Evolutionary conservation across 2,113 vertebrate genomes (phyloP).

Genomic region (Xenopus tropicalis): UCB_Xtro_10.0 CM004443.2:146414501-146415000

Average conservation of each 20-base stretch:
- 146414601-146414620: conserved; percentile 94
- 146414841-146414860: too few species aligned
- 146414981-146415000: conserved; percentile 93
- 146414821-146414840: too few species aligned
- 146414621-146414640: conserved; percentile 88
- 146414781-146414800: background rate
- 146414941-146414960: conserved; percentile 89
- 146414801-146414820: too few species aligned
- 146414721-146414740: conserved; percentile 66
- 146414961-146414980: conserved; percentile 93
- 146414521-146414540: conserved; percentile 43
- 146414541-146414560: conserved; percentile 82
- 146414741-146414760: too few species aligned
- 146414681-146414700: conserved; percentile 92
- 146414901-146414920: background rate
- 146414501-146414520: too few species aligned
- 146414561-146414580: conserved; percentile 89
- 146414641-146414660: conserved; percentile 93
- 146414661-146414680: conserved; percentile 86
- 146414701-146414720: conserved; percentile 88
- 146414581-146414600: conserved; percentile 90
- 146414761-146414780: background rate
- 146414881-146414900: too few species aligned
- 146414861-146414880: too few species aligned
- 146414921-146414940: conserved; percentile 88